Percentiles rank a stretch among this genome's conserved stretches.
Evolutionary conservation across 2,888 invertebrate species (phyloP).

Genomic region (Acrobasis repandana): DNA sequence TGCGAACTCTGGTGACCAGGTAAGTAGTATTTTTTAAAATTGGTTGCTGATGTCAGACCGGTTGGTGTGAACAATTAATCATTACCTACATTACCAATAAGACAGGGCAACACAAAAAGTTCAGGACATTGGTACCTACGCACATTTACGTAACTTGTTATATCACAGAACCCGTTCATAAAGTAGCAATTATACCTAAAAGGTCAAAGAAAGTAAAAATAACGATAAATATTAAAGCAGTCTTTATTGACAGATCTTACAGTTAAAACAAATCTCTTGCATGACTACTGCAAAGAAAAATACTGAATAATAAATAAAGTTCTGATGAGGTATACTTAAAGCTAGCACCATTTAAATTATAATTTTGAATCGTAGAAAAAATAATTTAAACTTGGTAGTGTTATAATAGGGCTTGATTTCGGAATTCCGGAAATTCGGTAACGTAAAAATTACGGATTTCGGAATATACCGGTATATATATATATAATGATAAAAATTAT

Average conservation of each 20-base stretch:
- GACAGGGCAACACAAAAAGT: background rate
- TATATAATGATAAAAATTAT: too few relatives aligned
- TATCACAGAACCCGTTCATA: background rate
- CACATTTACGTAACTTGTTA: conserved; percentile 4
- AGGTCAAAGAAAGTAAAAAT: conserved; percentile 30
- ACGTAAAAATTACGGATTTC: background rate
- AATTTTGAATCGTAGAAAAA: conserved; percentile 27
- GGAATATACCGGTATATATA: background rate
- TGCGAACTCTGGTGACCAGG: too few relatives aligned
- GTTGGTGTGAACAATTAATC: background rate
- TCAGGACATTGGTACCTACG: background rate
- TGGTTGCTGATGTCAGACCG: background rate
- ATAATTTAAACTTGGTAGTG: conserved; percentile 39
- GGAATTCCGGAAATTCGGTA: background rate
- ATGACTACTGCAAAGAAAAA: conserved; percentile 52
- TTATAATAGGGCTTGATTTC: conserved; percentile 18
- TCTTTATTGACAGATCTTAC: conserved; percentile 73
- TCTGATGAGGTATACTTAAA: conserved; percentile 51
- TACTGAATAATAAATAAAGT: conserved; percentile 65
- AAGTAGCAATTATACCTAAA: background rate
- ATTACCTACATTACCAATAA: background rate
- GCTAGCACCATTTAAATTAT: conserved; percentile 38
- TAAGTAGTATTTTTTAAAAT: background rate
- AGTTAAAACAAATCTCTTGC: conserved; percentile 49
- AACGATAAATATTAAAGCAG: conserved; percentile 53